Evolutionary conservation across 2,797 vertebrate genomes (phyloP).

Genomic region (Parauchenoglanis ngamensis): DNA sequence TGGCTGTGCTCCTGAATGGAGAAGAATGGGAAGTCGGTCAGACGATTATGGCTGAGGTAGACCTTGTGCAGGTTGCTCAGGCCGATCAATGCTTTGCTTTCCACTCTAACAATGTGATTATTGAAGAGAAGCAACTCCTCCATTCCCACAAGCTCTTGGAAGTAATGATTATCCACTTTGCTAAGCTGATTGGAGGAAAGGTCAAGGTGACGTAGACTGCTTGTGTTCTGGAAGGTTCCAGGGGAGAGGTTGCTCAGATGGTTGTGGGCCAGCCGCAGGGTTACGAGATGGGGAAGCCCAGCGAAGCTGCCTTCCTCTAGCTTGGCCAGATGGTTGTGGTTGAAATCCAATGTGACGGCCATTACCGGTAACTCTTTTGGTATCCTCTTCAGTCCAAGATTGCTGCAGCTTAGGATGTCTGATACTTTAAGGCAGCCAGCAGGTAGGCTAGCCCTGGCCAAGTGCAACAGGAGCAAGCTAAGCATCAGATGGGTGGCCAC

Average conservation of each 20-base stretch:
- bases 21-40: constrained; percentile 86
- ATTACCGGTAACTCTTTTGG: constrained; percentile 72
- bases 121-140: constrained; percentile 88
- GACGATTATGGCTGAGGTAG: constrained; percentile 89
- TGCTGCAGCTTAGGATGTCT: constrained; percentile 88
- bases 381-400: constrained; percentile 67
- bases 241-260: constrained; percentile 69
- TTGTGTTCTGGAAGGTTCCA: constrained; percentile 79
- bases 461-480: constrained; percentile 59
- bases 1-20: constrained; percentile 77
- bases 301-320: constrained; percentile 74
- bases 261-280: constrained; percentile 83
- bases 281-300: constrained; percentile 76
- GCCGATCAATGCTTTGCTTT: constrained; percentile 74
- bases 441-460: constrained; percentile 65
- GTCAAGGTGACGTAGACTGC: constrained; percentile 82
- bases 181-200: constrained; percentile 86
- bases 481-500: constrained; percentile 64
- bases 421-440: constrained; percentile 81
- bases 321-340: constrained; percentile 80
- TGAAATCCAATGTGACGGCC: constrained; percentile 82
- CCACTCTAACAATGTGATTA: constrained; percentile 81
- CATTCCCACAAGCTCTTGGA: constrained; percentile 77
- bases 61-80: constrained; percentile 77
- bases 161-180: constrained; percentile 76